Percentiles rank a stretch among this genome's conserved stretches.
phyloP scores from a whole-genome alignment of 2,797 vertebrate species.

The Etheostoma perlongum region DNA sequence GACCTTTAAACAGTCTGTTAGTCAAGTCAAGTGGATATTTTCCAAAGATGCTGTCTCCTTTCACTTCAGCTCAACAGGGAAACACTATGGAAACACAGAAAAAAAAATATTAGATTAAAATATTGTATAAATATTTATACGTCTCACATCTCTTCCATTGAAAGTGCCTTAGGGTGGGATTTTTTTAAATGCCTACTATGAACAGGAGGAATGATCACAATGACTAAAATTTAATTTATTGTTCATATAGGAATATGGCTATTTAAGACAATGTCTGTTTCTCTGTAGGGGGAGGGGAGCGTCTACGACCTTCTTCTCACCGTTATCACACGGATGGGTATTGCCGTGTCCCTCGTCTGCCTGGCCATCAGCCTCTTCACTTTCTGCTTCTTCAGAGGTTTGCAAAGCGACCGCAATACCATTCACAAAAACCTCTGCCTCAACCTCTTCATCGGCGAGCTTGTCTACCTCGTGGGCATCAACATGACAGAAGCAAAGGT shows the following conservation, averaged over 20 bases:
- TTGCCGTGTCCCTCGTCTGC: conserved; percentile 96
- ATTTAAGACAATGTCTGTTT: not conserved
- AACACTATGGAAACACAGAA: not conserved
- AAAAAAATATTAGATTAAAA: too few species aligned
- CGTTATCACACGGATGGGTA: conserved; percentile 96
- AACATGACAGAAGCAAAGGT: conserved; percentile 97
- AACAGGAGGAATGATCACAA: not conserved
- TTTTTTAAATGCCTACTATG: not conserved
- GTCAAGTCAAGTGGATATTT: conserved; percentile 3
- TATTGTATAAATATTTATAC: too few species aligned
- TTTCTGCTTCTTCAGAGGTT: conserved; percentile 98
- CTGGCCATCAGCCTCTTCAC: conserved; percentile 98
- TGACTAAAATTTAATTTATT: not conserved
- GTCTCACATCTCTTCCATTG: too few species aligned
- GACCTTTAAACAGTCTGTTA: not conserved
- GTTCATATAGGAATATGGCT: fast-evolving
- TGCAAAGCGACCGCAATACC: conserved; percentile 98
- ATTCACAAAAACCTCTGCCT: conserved; percentile 99
- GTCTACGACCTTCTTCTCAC: conserved; percentile 94
- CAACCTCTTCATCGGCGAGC: conserved; percentile 97
- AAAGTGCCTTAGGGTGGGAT: not conserved
- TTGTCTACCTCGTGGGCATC: conserved; percentile 97
- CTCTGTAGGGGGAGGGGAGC: conserved; percentile 88
- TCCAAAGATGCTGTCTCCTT: not conserved
- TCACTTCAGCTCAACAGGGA: not conserved